Percentiles rank a stretch among this genome's conserved stretches.
Conservation (phyloP, 2,797 vertebrate genomes). For the Thripadectes ignobilis region DNA sequence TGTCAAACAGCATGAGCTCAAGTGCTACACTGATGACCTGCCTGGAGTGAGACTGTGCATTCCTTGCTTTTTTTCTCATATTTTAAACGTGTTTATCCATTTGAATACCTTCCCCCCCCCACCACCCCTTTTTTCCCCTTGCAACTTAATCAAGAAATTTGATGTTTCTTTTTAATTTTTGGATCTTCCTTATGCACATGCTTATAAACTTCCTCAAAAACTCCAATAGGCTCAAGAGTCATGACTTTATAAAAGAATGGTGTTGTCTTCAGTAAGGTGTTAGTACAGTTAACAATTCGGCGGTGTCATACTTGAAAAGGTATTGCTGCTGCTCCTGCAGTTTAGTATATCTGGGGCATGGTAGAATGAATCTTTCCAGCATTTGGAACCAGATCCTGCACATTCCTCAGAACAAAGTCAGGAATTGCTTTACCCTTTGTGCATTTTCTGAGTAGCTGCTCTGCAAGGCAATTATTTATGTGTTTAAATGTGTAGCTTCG, state of each 20-base stretch:
- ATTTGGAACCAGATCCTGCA: background rate
- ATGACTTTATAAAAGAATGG: background rate
- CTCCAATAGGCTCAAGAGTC: background rate
- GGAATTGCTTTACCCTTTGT: background rate
- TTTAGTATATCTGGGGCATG: background rate
- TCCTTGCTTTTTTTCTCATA: background rate
- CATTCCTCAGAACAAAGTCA: background rate
- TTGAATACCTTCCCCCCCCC: background rate
- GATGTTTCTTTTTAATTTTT: background rate
- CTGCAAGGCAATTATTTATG: background rate
- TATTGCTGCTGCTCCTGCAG: background rate
- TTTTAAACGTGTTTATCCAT: background rate
- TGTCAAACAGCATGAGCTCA: background rate
- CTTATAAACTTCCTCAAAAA: background rate
- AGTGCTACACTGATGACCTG: background rate
- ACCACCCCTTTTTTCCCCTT: fast-evolving
- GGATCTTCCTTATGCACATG: background rate
- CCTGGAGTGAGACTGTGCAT: background rate
- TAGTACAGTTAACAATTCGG: background rate
- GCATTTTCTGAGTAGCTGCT: background rate
- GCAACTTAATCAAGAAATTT: background rate
- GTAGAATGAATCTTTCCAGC: background rate
- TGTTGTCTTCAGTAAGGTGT: background rate
- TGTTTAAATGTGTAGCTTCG: background rate
- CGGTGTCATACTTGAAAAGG: background rate